Evolutionary conservation across 2,797 vertebrate species (phyloP).

Genomic region (Melanogrammus aeglefinus): DNA sequence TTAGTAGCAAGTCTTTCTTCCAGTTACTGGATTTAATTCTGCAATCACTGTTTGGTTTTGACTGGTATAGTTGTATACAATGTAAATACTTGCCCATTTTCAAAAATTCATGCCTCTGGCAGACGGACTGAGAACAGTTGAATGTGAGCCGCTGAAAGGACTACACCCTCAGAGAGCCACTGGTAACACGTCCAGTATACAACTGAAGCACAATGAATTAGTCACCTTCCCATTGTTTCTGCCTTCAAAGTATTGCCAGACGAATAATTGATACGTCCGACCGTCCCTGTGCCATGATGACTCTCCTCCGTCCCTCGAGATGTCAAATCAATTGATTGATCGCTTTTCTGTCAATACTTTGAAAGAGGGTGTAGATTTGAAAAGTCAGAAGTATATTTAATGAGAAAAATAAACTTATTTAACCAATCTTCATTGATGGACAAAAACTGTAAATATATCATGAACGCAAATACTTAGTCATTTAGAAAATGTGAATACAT

Average conservation of each 20-base stretch:
- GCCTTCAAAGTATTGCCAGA: background rate
- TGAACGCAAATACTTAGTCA: background rate
- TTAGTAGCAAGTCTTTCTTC: background rate
- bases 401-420: background rate
- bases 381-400: conserved; percentile 4
- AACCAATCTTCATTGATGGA: background rate
- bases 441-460: background rate
- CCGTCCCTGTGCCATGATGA: background rate
- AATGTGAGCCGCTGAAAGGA: conserved; percentile 37
- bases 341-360: background rate
- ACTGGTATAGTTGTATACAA: conserved; percentile 20
- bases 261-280: background rate
- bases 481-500: background rate
- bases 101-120: background rate
- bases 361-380: background rate
- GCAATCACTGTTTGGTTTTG: conserved; percentile 10
- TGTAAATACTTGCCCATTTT: conserved; percentile 54
- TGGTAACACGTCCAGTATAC: conserved; percentile 6
- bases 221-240: conserved; percentile 11
- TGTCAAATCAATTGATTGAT: background rate
- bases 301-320: conserved; percentile 31
- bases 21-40: background rate
- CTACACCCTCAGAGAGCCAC: background rate
- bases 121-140: background rate
- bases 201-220: conserved; percentile 9